These are phyloP conservation scores for Pristionchus entomophagus DNA, from an alignment of 2,888 invertebrate genomes.

Conservation along the genomic window DNA sequence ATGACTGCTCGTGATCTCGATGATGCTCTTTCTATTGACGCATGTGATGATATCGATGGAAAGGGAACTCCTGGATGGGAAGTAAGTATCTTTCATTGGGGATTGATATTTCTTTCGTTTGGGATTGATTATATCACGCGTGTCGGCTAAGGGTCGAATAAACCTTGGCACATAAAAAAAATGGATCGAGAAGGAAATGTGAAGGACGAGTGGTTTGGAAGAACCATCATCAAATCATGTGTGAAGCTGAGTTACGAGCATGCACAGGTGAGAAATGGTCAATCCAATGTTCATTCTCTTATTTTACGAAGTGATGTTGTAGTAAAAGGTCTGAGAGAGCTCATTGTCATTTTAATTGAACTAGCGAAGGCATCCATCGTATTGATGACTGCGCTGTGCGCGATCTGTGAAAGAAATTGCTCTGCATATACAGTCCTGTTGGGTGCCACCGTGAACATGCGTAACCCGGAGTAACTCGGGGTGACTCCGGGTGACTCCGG, in stretches of 20 bases:
- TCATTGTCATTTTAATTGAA: not conserved
- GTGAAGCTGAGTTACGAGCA: slow-evolving; percentile 91
- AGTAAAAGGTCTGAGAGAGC: slow-evolving; percentile 49
- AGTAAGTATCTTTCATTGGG: slow-evolving; percentile 30
- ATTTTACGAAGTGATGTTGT: slow-evolving; percentile 31
- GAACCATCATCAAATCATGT: slow-evolving; percentile 89
- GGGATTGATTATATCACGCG: too few relatives aligned
- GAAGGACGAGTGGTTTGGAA: slow-evolving; percentile 84
- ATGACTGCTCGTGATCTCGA: slow-evolving; percentile 92
- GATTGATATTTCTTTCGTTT: too few relatives aligned
- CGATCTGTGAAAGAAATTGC: not conserved
- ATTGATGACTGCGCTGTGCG: not conserved
- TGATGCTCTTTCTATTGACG: slow-evolving; percentile 89
- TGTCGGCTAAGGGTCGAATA: too few relatives aligned
- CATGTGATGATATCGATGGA: slow-evolving; percentile 80
- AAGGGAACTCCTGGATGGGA: slow-evolving; percentile 59
- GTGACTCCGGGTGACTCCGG: too few relatives aligned
- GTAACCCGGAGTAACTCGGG: too few relatives aligned
- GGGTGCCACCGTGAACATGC: too few relatives aligned
- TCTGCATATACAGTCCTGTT: too few relatives aligned
- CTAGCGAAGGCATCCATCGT: not conserved
- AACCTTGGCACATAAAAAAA: too few relatives aligned
- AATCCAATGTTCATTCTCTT: not conserved
- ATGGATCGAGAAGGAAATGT: slow-evolving; percentile 85
- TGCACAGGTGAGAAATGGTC: slow-evolving; percentile 86